A percentile compares a stretch with the other conserved stretches of the same genome.
These are phyloP conservation scores for Sebastes jordani DNA, from an alignment of 2,797 vertebrate genomes.

Conservation along the genomic window DNA sequence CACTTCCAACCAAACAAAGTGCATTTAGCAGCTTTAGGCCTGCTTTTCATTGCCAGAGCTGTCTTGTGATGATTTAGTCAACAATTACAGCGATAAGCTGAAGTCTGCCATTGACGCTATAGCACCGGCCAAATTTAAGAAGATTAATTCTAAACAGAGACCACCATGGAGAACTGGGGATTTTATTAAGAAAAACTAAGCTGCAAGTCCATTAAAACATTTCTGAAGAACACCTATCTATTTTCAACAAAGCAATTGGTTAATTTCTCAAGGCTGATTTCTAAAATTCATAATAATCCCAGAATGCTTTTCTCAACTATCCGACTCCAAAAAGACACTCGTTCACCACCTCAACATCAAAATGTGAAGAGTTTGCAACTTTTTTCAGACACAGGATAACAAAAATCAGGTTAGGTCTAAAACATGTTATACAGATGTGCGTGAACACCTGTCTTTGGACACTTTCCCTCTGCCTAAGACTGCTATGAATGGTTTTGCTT, in stretches of 20 bases:
- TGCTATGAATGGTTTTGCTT: too few relatives aligned
- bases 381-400: neutral
- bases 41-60: neutral
- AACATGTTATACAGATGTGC: neutral
- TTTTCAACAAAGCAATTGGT: neutral
- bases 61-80: neutral
- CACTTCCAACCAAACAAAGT: neutral
- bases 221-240: neutral
- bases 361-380: neutral
- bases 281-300: neutral
- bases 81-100: neutral
- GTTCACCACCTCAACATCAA: rapidly evolving
- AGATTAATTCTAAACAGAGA: neutral
- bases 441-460: neutral
- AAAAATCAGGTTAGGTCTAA: neutral
- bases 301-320: neutral
- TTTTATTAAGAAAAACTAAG: too few relatives aligned
- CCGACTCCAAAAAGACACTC: neutral
- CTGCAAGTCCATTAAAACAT: neutral
- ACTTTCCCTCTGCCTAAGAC: neutral
- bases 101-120: neutral
- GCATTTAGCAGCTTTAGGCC: neutral
- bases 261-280: neutral
- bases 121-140: neutral
- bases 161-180: neutral